These are phyloP conservation scores for Eulemur coronatus DNA, from an alignment of 2,797 vertebrate species.

Conservation along the genomic window DNA sequence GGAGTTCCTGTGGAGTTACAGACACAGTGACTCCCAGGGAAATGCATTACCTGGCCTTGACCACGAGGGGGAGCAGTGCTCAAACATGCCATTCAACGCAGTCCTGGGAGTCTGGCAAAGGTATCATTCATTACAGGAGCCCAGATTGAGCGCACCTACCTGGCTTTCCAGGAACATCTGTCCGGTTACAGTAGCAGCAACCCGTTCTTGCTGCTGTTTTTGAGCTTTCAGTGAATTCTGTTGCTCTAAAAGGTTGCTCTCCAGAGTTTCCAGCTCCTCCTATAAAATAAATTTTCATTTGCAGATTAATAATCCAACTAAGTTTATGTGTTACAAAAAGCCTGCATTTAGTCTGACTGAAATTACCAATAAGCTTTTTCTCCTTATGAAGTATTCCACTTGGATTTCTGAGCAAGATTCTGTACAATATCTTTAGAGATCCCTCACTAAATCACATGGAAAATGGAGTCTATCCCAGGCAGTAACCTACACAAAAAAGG, in stretches of 20 bases:
- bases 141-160: constrained; percentile 81
- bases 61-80: no score
- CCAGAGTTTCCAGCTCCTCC: constrained; percentile 92
- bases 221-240: constrained; percentile 90
- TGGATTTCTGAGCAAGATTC: constrained; percentile 3
- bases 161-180: constrained; percentile 99
- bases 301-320: background rate
- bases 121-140: no score
- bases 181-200: constrained; percentile 94
- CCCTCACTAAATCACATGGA: background rate
- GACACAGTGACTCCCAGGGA: background rate
- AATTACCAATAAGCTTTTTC: background rate
- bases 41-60: background rate
- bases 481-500: background rate
- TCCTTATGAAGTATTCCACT: background rate
- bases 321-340: background rate
- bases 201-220: constrained; percentile 94
- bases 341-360: background rate
- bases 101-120: fast-evolving
- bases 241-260: constrained; percentile 89
- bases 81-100: fast-evolving
- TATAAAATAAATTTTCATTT: constrained; percentile 76
- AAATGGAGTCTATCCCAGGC: background rate
- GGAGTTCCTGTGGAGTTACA: constrained; percentile 89
- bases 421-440: background rate